phyloP scores from a whole-genome alignment of 2,113 vertebrate genomes.

The Podarcis muralis region DNA sequence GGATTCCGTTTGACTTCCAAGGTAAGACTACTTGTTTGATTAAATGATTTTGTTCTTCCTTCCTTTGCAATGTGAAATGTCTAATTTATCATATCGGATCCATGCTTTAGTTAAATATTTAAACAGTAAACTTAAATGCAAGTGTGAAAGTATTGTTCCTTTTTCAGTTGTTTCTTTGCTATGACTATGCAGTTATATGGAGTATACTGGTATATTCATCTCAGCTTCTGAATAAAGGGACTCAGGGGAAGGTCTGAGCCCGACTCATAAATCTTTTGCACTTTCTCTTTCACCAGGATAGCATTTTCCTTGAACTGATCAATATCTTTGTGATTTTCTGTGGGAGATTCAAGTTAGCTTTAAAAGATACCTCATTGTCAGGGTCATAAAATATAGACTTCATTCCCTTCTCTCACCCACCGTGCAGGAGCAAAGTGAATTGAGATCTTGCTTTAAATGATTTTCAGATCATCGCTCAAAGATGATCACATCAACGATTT shows the following conservation, averaged over 20 bases:
- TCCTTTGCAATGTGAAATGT: too few species aligned
- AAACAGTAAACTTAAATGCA: not conserved
- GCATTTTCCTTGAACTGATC: conserved; percentile 6
- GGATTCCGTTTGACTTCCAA: too few species aligned
- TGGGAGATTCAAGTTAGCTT: conserved; percentile 24
- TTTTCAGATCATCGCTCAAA: conserved; percentile 48
- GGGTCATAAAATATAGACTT: conserved; percentile 33
- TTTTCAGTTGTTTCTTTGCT: not conserved
- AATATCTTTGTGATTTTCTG: conserved; percentile 41
- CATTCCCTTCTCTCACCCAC: not conserved
- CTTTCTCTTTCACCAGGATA: conserved; percentile 28
- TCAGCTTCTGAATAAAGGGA: not conserved
- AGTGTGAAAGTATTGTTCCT: not conserved
- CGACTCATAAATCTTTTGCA: conserved; percentile 27
- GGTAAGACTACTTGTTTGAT: too few species aligned
- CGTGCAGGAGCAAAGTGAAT: conserved; percentile 28
- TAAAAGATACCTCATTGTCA: conserved; percentile 34
- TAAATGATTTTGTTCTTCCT: too few species aligned
- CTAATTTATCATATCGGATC: not conserved
- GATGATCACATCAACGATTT: conserved; percentile 7
- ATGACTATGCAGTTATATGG: not conserved
- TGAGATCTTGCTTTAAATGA: conserved; percentile 42
- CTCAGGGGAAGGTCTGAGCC: conserved; percentile 14
- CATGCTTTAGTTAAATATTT: not conserved
- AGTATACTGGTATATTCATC: not conserved